phyloP scores from a whole-genome alignment of 2,888 invertebrate species.

The Athetis lepigone region DNA sequence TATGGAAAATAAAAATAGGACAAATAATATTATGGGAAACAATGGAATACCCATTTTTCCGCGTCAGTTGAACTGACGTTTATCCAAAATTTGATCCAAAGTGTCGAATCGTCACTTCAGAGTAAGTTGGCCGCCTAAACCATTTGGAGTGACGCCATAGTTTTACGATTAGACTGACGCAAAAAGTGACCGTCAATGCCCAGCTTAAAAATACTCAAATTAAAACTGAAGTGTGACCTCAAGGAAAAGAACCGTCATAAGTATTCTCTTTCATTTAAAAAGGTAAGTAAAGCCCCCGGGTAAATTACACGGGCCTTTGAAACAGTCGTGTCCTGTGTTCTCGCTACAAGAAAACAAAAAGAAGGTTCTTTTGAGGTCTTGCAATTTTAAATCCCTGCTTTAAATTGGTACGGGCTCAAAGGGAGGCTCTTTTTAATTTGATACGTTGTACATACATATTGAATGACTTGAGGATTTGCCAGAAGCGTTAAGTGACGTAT shows the following conservation, averaged over 20 bases:
- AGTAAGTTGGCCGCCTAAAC: too few relatives aligned
- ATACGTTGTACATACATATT: background rate
- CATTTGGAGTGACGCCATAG: too few relatives aligned
- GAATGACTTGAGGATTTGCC: too few relatives aligned
- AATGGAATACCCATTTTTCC: too few relatives aligned
- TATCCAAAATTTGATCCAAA: too few relatives aligned
- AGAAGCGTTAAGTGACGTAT: too few relatives aligned
- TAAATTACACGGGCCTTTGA: slow-evolving; percentile 32
- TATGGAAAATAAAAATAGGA: too few relatives aligned
- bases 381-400: slow-evolving; percentile 28
- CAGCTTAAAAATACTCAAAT: slow-evolving; percentile 1
- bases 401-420: slow-evolving; percentile 12
- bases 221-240: slow-evolving; percentile 27
- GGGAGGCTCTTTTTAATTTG: slow-evolving; percentile 2
- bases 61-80: too few relatives aligned
- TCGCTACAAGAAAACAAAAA: slow-evolving; percentile 24
- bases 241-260: slow-evolving; percentile 2
- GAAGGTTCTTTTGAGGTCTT: slow-evolving; percentile 31
- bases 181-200: background rate
- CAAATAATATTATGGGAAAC: too few relatives aligned
- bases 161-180: too few relatives aligned
- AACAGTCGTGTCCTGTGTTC: slow-evolving; percentile 11
- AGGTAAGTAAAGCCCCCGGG: slow-evolving; percentile 26
- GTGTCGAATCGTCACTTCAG: too few relatives aligned
- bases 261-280: slow-evolving; percentile 29